Evolutionary conservation across 2,888 invertebrate genomes (phyloP).

Genomic region (Bibio marci): DNA sequence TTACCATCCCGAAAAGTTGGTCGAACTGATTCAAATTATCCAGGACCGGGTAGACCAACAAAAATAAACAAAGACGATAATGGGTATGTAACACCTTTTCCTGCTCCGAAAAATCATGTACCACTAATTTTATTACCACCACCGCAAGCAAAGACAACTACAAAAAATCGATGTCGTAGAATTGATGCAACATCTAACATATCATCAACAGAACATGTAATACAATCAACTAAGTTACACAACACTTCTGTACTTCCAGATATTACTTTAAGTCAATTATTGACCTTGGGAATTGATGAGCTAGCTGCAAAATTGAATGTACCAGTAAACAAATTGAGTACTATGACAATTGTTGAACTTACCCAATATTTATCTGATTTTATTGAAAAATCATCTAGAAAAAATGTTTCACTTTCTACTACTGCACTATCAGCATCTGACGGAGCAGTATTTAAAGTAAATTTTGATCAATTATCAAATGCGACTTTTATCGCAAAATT

Average conservation of each 20-base stretch:
- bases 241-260: conserved; percentile 32
- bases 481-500: conserved; percentile 38
- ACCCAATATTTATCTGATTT: conserved; percentile 58
- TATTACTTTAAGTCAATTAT: conserved; percentile 66
- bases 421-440: conserved; percentile 13
- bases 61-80: conserved; percentile 43
- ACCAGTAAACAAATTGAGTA: conserved; percentile 59
- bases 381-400: conserved; percentile 28
- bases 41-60: conserved; percentile 30
- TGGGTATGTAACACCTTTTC: conserved; percentile 51
- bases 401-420: conserved; percentile 25
- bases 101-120: conserved; percentile 17
- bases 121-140: conserved; percentile 33
- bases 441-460: conserved; percentile 24
- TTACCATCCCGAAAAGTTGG: conserved; percentile 35
- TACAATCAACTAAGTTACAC: conserved; percentile 11
- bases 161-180: conserved; percentile 18
- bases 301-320: conserved; percentile 58
- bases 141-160: conserved; percentile 23
- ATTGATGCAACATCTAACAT: conserved; percentile 10
- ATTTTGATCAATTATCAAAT: conserved; percentile 23
- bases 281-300: conserved; percentile 66
- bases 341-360: conserved; percentile 73
- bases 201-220: no score
- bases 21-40: conserved; percentile 32